A percentile compares a stretch with the other conserved stretches of the same genome.
Conservation (phyloP, 2,888 invertebrate genomes). For the Pheosia tremula region DNA sequence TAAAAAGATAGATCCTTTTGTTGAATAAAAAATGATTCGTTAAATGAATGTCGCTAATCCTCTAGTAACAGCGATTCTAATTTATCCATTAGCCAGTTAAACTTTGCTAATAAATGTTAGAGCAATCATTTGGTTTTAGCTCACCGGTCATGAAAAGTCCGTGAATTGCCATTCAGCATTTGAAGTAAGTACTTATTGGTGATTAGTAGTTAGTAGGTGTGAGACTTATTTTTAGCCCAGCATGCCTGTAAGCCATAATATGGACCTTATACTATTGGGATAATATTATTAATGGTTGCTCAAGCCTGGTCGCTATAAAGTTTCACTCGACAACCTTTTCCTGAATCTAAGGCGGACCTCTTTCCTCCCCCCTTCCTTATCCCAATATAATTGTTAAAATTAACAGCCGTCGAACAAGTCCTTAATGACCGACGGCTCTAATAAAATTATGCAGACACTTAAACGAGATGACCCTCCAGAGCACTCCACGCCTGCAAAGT, state of each 20-base stretch:
- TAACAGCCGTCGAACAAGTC: not conserved
- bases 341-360: not conserved
- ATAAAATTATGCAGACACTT: constrained; percentile 12
- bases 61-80: too few relatives aligned
- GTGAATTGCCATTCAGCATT: constrained; percentile 20
- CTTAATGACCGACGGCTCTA: constrained; percentile 7
- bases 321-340: not conserved
- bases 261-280: too few relatives aligned
- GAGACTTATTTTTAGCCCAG: too few relatives aligned
- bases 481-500: constrained; percentile 20
- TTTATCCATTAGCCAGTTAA: constrained; percentile 9
- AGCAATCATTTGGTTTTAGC: constrained; percentile 46
- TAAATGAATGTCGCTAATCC: too few relatives aligned
- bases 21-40: too few relatives aligned
- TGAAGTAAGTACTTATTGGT: too few relatives aligned
- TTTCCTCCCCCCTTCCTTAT: not conserved
- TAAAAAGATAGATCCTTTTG: too few relatives aligned
- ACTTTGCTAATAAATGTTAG: constrained; percentile 55
- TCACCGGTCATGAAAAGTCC: constrained; percentile 49
- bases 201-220: too few relatives aligned
- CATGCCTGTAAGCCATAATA: too few relatives aligned
- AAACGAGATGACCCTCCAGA: constrained; percentile 11
- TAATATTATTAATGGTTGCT: too few relatives aligned
- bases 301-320: too few relatives aligned
- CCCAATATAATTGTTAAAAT: constrained; percentile 3